Evolutionary conservation across 2,113 vertebrate species (phyloP).

Genomic region (Dicaeum eximium): DNA sequence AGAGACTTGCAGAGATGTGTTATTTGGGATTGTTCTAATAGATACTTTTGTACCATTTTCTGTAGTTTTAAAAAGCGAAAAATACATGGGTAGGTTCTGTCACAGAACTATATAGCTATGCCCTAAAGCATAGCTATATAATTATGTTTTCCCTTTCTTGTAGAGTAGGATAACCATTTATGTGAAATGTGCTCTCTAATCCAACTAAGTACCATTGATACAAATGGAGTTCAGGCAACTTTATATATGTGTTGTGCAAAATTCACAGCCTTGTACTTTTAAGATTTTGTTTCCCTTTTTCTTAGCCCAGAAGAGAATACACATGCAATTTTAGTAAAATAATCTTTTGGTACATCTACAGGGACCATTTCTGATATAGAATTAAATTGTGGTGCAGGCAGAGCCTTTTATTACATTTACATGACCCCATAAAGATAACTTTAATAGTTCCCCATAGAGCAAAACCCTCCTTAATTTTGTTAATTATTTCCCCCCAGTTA

Average conservation of each 20-base stretch:
- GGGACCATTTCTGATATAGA: conserved; percentile 76
- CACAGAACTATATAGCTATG: too few relatives aligned
- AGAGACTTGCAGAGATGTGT: neutral
- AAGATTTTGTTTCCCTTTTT: conserved; percentile 34
- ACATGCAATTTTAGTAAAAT: conserved; percentile 71
- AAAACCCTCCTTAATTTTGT: conserved; percentile 77
- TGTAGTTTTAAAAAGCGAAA: neutral
- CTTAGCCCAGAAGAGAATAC: conserved; percentile 12
- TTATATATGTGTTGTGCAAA: neutral
- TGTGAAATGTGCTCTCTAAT: conserved; percentile 4
- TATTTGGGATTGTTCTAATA: neutral
- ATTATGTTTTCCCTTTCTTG: neutral
- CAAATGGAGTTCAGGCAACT: neutral
- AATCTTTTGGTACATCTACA: conserved; percentile 68
- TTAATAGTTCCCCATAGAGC: conserved; percentile 75
- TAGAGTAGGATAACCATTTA: neutral
- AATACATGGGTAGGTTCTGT: neutral
- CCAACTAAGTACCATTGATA: neutral
- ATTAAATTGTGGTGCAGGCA: conserved; percentile 76
- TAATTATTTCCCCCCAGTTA: conserved; percentile 80
- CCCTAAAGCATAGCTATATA: neutral
- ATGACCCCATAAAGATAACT: conserved; percentile 79
- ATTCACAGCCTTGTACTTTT: neutral
- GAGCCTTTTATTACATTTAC: conserved; percentile 80
- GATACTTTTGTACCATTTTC: neutral